Evolutionary conservation across 2,113 vertebrate species (phyloP).

Genomic region (Mesembrinibis cayennensis): DNA sequence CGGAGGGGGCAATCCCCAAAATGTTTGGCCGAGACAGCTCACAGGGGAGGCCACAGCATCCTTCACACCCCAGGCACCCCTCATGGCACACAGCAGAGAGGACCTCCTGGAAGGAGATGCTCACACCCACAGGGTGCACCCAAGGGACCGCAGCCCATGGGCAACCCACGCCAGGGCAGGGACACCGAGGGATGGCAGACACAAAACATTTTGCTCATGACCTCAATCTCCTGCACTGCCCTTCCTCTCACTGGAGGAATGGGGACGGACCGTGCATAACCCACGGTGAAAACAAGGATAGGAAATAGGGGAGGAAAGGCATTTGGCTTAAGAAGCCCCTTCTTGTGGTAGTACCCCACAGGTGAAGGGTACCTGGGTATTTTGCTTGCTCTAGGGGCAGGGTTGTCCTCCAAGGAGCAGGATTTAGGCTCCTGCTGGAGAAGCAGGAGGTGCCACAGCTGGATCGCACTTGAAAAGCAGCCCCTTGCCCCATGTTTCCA

Average conservation of each 20-base stretch:
- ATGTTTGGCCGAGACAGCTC: background rate
- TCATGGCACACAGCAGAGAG: accelerated
- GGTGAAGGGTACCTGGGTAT: background rate
- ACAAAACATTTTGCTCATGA: background rate
- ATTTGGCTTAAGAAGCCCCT: background rate
- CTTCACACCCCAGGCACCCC: background rate
- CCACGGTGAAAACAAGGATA: background rate
- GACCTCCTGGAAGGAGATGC: background rate
- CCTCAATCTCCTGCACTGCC: background rate
- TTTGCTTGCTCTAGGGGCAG: background rate
- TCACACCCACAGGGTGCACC: background rate
- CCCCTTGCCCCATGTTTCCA: accelerated
- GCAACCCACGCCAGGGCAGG: background rate
- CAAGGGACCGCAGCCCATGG: background rate
- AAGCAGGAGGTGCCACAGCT: background rate
- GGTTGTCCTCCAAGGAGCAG: background rate
- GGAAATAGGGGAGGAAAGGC: background rate
- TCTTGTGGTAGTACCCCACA: background rate
- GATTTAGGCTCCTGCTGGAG: background rate
- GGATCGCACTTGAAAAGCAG: background rate
- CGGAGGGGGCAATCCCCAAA: accelerated
- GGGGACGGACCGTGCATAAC: accelerated
- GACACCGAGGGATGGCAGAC: background rate
- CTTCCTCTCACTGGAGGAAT: background rate
- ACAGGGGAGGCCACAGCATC: background rate